A percentile compares a stretch with the other conserved stretches of the same genome.
Evolutionary conservation across 2,113 vertebrate genomes (phyloP).

Genomic region (Plecotus auritus): DNA sequence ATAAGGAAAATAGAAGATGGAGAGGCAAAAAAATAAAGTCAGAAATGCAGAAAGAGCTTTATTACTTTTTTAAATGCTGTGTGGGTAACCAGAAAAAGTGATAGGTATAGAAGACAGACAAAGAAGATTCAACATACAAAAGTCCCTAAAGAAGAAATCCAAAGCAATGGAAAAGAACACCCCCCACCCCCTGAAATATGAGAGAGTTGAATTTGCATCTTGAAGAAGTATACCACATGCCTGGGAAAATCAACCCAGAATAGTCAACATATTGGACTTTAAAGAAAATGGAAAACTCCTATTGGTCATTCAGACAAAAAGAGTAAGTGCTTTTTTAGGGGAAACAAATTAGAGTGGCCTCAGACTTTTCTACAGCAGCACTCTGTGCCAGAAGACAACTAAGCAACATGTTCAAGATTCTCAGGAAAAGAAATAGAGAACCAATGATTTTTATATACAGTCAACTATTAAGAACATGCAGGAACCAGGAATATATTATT

Average conservation of each 20-base stretch:
- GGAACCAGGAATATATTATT: neutral
- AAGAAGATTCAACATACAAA: neutral
- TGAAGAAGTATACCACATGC: neutral
- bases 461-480: neutral
- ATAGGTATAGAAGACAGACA: neutral
- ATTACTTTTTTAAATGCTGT: neutral
- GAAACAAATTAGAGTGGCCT: neutral
- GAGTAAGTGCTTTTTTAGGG: neutral
- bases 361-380: neutral
- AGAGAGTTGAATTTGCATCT: neutral
- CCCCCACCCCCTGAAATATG: neutral
- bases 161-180: neutral
- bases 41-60: neutral
- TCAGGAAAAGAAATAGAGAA: neutral
- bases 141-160: neutral
- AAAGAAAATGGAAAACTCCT: neutral
- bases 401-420: neutral
- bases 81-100: neutral
- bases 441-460: neutral
- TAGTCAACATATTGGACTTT: neutral
- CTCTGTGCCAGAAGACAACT: neutral
- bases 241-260: neutral
- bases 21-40: neutral
- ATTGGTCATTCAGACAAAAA: neutral
- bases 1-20: neutral